These are phyloP conservation scores for Merops nubicus DNA, from an alignment of 2,113 vertebrate species.

Conservation along the genomic window DNA sequence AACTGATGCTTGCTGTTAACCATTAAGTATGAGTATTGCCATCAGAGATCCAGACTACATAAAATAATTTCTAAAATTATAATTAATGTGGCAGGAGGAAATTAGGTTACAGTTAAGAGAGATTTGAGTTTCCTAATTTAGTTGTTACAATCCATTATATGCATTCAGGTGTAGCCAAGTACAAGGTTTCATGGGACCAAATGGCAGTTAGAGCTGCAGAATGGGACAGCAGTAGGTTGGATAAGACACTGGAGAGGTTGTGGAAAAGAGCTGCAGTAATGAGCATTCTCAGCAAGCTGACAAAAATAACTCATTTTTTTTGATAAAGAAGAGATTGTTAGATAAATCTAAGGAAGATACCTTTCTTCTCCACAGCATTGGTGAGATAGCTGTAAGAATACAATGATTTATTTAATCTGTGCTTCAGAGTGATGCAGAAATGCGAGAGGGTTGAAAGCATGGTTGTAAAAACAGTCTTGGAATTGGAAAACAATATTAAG, in stretches of 20 bases:
- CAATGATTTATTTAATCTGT: background rate
- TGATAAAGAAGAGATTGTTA: background rate
- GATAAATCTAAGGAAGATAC: background rate
- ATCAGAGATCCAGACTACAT: background rate
- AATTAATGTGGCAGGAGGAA: background rate
- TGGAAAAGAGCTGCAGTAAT: background rate
- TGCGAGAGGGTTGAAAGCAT: background rate
- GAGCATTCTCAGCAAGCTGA: background rate
- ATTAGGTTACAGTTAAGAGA: background rate
- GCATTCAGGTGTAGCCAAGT: background rate
- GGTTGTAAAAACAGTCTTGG: background rate
- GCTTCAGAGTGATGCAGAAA: background rate
- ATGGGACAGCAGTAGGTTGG: background rate
- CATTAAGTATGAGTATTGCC: background rate
- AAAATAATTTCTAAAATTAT: background rate
- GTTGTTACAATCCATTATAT: background rate
- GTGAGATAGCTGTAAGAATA: background rate
- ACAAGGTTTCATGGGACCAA: background rate
- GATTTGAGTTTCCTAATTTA: background rate
- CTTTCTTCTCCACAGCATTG: background rate
- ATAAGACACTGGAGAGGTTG: background rate
- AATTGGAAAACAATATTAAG: background rate
- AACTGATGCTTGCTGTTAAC: background rate
- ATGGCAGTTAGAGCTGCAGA: background rate
- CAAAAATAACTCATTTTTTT: background rate